These are phyloP conservation scores for Malaclemys terrapin DNA, from an alignment of 2,113 vertebrate species.

Conservation along the genomic window DNA sequence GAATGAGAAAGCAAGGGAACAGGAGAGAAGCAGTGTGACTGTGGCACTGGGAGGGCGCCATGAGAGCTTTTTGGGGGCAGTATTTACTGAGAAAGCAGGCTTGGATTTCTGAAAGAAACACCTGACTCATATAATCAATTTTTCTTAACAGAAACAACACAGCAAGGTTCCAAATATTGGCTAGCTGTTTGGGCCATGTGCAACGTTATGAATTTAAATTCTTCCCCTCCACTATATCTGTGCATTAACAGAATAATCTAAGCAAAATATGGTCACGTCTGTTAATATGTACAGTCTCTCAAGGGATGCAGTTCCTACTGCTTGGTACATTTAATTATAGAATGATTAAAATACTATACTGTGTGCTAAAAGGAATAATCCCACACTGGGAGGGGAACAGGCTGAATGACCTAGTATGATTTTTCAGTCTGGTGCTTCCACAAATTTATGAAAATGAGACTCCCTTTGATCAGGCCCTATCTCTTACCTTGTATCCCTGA, in stretches of 20 bases:
- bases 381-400: neutral
- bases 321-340: neutral
- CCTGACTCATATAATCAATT: neutral
- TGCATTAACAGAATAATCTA: neutral
- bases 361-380: too few species aligned
- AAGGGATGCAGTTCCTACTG: neutral
- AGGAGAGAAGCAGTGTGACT: neutral
- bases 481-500: neutral
- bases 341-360: neutral
- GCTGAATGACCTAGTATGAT: neutral
- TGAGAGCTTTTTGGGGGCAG: neutral
- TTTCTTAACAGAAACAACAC: fast-evolving
- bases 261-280: neutral
- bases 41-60: neutral
- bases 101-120: neutral
- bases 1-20: fast-evolving
- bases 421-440: neutral
- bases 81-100: neutral
- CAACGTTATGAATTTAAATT: neutral
- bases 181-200: neutral
- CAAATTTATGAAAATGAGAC: neutral
- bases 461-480: neutral
- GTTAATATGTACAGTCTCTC: neutral
- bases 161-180: neutral
- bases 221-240: neutral